Conservation (phyloP, 2,888 invertebrate species). For the Noctua janthe region DNA sequence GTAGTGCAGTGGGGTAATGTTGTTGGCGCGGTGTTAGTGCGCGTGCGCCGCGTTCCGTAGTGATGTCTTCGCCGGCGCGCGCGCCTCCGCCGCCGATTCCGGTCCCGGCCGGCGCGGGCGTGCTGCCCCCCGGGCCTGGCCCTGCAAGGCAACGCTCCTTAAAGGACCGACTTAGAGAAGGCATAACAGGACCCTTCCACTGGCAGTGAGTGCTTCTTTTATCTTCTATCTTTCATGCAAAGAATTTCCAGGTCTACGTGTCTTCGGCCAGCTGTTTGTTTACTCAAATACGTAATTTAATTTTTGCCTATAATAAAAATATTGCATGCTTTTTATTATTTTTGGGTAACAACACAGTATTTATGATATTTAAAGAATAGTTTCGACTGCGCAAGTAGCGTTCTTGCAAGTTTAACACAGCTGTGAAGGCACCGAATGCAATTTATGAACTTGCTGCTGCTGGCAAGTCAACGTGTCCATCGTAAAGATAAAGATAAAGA, state of each 20-base stretch:
- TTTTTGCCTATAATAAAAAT: conserved; percentile 23
- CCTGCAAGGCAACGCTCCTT: conserved; percentile 94
- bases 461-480: background rate
- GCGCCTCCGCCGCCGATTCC: conserved; percentile 77
- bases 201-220: conserved; percentile 93
- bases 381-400: conserved; percentile 27
- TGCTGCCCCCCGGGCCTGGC: conserved; percentile 86
- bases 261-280: conserved; percentile 14
- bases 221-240: conserved; percentile 49
- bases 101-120: conserved; percentile 85
- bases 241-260: conserved; percentile 48
- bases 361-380: conserved; percentile 6
- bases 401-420: conserved; percentile 3
- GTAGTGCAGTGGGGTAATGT: conserved; percentile 86
- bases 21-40: conserved; percentile 77
- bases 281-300: background rate
- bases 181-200: conserved; percentile 94
- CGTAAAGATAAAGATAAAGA: too few species aligned
- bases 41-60: conserved; percentile 67
- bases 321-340: conserved; percentile 44
- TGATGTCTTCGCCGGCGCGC: conserved; percentile 86
- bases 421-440: background rate
- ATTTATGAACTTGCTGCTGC: background rate
- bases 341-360: conserved; percentile 42
- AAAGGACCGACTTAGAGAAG: conserved; percentile 94